phyloP scores from a whole-genome alignment of 2,888 invertebrate species.

The Sinohyriopsis cumingii region DNA sequence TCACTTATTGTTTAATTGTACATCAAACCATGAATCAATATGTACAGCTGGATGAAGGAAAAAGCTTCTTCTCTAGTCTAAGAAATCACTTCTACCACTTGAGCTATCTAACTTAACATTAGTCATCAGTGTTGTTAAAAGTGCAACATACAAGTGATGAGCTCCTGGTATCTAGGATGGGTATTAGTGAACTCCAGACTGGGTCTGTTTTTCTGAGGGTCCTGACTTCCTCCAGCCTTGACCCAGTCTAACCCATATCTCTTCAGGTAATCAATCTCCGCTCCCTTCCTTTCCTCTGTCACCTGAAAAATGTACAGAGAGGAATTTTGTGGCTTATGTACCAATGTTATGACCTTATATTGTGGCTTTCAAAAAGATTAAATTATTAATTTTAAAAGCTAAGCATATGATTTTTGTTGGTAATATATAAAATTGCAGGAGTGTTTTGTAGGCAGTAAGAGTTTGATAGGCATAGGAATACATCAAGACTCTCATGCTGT shows the following conservation, averaged over 20 bases:
- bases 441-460: too few species aligned
- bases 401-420: background rate
- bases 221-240: constrained; percentile 71
- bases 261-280: constrained; percentile 93
- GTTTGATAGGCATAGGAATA: too few species aligned
- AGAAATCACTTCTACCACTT: too few species aligned
- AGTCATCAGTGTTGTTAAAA: too few species aligned
- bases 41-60: too few species aligned
- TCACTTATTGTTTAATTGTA: too few species aligned
- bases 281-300: constrained; percentile 84
- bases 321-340: too few species aligned
- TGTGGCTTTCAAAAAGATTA: background rate
- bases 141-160: constrained; percentile 81
- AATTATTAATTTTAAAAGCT: background rate
- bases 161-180: constrained; percentile 84
- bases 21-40: too few species aligned
- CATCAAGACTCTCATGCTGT: too few species aligned
- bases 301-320: constrained; percentile 76
- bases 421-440: background rate
- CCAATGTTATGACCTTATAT: too few species aligned
- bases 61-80: too few species aligned
- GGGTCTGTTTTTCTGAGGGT: constrained; percentile 64
- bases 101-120: too few species aligned
- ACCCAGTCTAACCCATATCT: constrained; percentile 77
- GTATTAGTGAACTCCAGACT: constrained; percentile 67